phyloP scores from a whole-genome alignment of 2,888 invertebrate genomes.

The Epicampocera succincta region DNA sequence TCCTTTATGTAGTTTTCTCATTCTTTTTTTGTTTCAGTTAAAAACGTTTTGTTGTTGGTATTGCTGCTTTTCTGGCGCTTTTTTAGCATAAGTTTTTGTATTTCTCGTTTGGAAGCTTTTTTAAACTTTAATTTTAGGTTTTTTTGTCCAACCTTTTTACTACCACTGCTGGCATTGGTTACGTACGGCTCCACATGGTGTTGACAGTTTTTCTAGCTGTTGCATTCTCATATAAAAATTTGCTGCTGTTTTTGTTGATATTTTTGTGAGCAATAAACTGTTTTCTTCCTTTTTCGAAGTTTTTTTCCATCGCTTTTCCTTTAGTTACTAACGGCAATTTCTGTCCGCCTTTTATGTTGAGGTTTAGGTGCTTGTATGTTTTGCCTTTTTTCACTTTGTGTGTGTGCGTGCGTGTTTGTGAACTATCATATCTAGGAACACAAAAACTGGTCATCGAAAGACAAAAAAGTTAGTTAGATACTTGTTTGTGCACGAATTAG shows the following conservation, averaged over 20 bases:
- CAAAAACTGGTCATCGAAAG: constrained; percentile 42
- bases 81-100: constrained; percentile 66
- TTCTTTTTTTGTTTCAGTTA: constrained; percentile 3
- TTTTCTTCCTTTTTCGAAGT: constrained; percentile 11
- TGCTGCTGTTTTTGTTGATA: constrained; percentile 32
- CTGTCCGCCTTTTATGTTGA: constrained; percentile 62
- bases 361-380: constrained; percentile 9
- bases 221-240: constrained; percentile 57
- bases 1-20: constrained; percentile 1
- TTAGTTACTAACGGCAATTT: constrained; percentile 66
- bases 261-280: constrained; percentile 7
- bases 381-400: background rate
- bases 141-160: constrained; percentile 28
- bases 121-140: constrained; percentile 68
- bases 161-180: constrained; percentile 39
- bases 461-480: constrained; percentile 33
- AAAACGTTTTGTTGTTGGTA: constrained; percentile 28
- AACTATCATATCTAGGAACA: constrained; percentile 53
- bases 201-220: constrained; percentile 57
- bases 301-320: constrained; percentile 3
- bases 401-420: constrained; percentile 29
- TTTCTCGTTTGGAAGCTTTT: constrained; percentile 71
- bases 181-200: constrained; percentile 62
- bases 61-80: constrained; percentile 63
- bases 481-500: constrained; percentile 16